Percentiles rank a stretch among this genome's conserved stretches.
phyloP scores from a whole-genome alignment of 2,888 invertebrate genomes.

The Lymantria monacha region DNA sequence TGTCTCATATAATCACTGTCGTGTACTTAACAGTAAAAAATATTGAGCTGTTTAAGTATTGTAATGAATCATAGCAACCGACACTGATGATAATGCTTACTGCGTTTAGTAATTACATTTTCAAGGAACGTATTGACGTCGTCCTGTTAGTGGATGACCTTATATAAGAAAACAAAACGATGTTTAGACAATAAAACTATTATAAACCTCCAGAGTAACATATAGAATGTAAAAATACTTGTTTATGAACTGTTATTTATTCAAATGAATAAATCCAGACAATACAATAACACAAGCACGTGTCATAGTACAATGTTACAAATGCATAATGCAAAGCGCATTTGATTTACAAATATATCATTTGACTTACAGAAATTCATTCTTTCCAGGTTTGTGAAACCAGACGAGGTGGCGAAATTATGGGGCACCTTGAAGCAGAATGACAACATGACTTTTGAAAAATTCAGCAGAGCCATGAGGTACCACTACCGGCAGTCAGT shows the following conservation, averaged over 20 bases:
- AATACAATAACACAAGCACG: constrained; percentile 25
- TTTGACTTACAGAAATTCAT: constrained; percentile 21
- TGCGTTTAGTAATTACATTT: constrained; percentile 18
- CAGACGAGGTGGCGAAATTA: constrained; percentile 91
- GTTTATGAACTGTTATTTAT: constrained; percentile 16
- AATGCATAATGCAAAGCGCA: constrained; percentile 19
- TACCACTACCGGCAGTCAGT: constrained; percentile 91
- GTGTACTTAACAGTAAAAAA: constrained; percentile 2
- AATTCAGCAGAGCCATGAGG: constrained; percentile 94
- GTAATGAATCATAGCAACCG: constrained; percentile 14
- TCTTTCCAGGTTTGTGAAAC: constrained; percentile 88
- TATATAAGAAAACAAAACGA: constrained; percentile 16
- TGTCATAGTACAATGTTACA: constrained; percentile 21
- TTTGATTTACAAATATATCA: constrained; percentile 20
- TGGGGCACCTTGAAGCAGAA: constrained; percentile 95
- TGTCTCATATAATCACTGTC: too few relatives aligned
- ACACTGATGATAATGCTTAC: constrained; percentile 11
- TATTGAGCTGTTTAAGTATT: constrained; percentile 6
- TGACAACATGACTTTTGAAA: constrained; percentile 95
- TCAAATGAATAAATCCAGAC: constrained; percentile 14
- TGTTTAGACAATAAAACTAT: constrained; percentile 18
- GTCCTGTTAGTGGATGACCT: constrained; percentile 9
- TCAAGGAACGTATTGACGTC: constrained; percentile 17
- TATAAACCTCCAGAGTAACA: constrained; percentile 26
- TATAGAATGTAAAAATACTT: constrained; percentile 18